phyloP scores from a whole-genome alignment of 2,888 invertebrate species.

The Cephus spinipes region DNA sequence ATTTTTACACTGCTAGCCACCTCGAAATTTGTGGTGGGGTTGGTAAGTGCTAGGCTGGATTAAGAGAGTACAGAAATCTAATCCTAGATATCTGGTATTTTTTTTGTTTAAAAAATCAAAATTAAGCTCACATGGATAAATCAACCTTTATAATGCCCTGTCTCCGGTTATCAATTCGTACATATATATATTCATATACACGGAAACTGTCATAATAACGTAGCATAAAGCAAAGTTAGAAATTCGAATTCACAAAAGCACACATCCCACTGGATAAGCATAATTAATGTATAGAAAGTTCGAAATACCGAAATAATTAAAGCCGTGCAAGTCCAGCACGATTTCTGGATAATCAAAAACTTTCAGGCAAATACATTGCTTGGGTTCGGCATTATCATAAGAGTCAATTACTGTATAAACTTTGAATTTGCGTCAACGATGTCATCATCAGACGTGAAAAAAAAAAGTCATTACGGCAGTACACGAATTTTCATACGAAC shows the following conservation, averaged over 20 bases:
- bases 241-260: not conserved
- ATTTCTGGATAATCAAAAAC: not conserved
- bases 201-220: not conserved
- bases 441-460: not conserved
- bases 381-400: not conserved
- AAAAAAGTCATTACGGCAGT: not conserved
- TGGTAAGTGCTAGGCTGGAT: no score
- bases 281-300: no score
- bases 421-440: not conserved
- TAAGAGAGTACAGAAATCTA: no score
- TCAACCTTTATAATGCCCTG: not conserved
- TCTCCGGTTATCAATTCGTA: not conserved
- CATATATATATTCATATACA: no score
- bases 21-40: fast-evolving
- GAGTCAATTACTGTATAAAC: not conserved
- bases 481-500: not conserved
- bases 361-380: not conserved
- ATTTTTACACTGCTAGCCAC: not conserved
- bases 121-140: not conserved
- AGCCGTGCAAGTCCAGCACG: not conserved
- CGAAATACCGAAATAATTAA: not conserved
- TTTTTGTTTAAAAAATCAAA: not conserved
- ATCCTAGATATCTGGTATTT: not conserved
- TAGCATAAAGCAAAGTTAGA: not conserved
- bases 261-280: no score